Base-by-base conservation (phyloP, 1,140 invertebrate species). In the Bombus waltoni region DNA sequence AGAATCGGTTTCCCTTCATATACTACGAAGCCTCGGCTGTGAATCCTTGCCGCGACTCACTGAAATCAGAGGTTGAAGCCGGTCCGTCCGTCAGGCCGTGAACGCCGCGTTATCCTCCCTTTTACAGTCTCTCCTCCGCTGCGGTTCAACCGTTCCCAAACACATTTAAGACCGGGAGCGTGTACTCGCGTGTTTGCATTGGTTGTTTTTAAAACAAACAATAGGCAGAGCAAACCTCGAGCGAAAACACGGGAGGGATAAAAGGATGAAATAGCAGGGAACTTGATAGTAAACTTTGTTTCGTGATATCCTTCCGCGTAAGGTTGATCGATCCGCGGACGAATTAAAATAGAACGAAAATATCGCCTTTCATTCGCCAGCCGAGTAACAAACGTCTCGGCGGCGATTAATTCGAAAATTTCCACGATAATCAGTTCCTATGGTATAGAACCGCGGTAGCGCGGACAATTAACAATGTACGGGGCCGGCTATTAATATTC, bases 161-260 rank as follows among this genome's bases (percentile, higher is more conserved):
- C 74, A 28, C 47, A 57, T 75, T 75, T 75, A 18, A 75, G 74
- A 57, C 47, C 74, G 2, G 73, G 4, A 53, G n/a, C n/a, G 44
- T 35, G 44, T 32, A 47, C 32, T n/a, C 44, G 2, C 10, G n/a
- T 47, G 73, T 47, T 47, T 47, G 44, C 42, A 3, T n/a, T 35
- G 44, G 9, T 44, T 74, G 42, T 47, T 74, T 74, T 74, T 74
- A 47, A 74, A 74, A 74, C 73, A 47, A 53, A 74, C 73, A 71
- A 71, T 28, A 53, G 42, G 4, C 42, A 42, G 72, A 74, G 42
- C n/a, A 53, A 71, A 40, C 68, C 68, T 13, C 10, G 22, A 22
- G n/a, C 9, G 72, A 47, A 74, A 44, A 44, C n/a, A 74, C 10
- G 18, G 22, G 15, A 25, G 15, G 32, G 40, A 74, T 35, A 53